phyloP scores from a whole-genome alignment of 2,113 vertebrate species.

The Notarius quadriscutis region DNA sequence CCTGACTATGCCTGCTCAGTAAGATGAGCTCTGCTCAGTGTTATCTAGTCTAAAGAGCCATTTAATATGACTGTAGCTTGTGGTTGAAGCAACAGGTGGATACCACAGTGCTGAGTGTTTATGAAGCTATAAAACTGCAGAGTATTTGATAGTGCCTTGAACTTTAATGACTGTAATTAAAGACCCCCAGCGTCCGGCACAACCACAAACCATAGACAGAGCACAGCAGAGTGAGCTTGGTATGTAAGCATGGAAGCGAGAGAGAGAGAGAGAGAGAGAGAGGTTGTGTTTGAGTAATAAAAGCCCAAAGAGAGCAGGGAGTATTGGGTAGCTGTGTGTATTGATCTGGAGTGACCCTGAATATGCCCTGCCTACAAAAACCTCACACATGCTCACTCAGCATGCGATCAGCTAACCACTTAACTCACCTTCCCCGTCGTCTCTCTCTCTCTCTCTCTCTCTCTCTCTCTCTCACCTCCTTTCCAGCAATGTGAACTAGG shows the following conservation, averaged over 20 bases:
- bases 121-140: slow-evolving; percentile 54
- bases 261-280: background rate
- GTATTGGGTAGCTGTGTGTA: slow-evolving; percentile 42
- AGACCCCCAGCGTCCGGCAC: slow-evolving; percentile 30
- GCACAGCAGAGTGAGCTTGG: background rate
- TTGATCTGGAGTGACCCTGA: slow-evolving; percentile 43
- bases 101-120: slow-evolving; percentile 56
- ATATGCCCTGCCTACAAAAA: slow-evolving; percentile 10
- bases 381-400: slow-evolving; percentile 22
- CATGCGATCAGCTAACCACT: slow-evolving; percentile 48
- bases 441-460: slow-evolving; percentile 1
- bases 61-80: slow-evolving; percentile 8
- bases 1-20: background rate
- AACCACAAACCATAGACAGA: slow-evolving; percentile 35
- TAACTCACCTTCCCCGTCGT: slow-evolving; percentile 21
- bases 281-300: slow-evolving; percentile 32
- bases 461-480: background rate
- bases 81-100: slow-evolving; percentile 52
- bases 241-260: background rate
- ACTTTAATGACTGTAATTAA: slow-evolving; percentile 57
- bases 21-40: background rate
- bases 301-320: slow-evolving; percentile 31
- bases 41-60: background rate
- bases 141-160: slow-evolving; percentile 55
- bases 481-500: no score